Conservation (phyloP, 2,113 vertebrate species). For the Anguilla japonica region DNA sequence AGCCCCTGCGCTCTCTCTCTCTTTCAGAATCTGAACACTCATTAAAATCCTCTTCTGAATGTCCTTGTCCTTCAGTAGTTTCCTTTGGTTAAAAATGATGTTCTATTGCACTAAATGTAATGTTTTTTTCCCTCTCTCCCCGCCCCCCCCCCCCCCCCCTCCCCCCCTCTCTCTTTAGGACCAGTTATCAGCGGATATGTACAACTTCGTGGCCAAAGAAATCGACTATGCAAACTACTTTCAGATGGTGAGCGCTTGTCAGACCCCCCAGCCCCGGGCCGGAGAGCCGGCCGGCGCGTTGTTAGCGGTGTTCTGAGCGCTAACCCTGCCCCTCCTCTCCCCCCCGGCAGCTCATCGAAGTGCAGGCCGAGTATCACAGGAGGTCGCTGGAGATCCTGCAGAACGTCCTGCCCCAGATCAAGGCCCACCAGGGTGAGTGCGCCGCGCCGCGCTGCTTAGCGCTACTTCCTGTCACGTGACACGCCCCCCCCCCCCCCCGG, state of each 20-base stretch:
- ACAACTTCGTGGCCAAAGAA: conserved; percentile 99
- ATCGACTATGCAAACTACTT: conserved; percentile 99
- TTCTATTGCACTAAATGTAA: background rate
- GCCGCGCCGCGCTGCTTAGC: background rate
- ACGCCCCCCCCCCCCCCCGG: background rate
- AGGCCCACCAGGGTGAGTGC: conserved; percentile 94
- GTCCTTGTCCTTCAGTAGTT: background rate
- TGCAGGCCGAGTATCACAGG: conserved; percentile 93
- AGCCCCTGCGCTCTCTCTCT: background rate
- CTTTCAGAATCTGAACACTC: background rate
- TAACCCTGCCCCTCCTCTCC: background rate
- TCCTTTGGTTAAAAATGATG: background rate
- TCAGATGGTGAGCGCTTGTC: conserved; percentile 82
- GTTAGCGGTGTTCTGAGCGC: background rate
- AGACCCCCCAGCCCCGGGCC: background rate
- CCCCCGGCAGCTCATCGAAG: conserved; percentile 84
- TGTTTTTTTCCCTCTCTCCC: conserved; percentile 27
- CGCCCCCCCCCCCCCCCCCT: too few relatives aligned
- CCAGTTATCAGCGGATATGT: conserved; percentile 98
- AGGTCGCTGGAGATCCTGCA: conserved; percentile 92
- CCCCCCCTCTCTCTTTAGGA: conserved; percentile 69
- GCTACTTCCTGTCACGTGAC: conserved; percentile 23
- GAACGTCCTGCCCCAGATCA: conserved; percentile 91
- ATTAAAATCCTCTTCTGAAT: background rate
- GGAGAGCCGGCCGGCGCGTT: background rate